A percentile compares a stretch with the other conserved stretches of the same genome.
phyloP scores from a whole-genome alignment of 1,140 invertebrate genomes.

The Cyphomyrmex costatus region DNA sequence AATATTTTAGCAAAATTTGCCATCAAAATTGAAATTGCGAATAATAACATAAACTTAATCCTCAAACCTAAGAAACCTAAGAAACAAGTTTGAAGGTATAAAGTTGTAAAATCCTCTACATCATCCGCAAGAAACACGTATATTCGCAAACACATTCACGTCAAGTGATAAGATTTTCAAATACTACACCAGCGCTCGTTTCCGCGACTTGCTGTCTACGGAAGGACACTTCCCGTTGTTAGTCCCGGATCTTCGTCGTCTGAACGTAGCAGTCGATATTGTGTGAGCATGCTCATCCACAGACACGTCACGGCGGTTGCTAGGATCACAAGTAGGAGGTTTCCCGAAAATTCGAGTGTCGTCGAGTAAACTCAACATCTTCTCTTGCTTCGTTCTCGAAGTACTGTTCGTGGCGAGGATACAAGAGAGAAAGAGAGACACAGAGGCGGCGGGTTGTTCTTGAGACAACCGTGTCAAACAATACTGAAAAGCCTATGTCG shows the following conservation, averaged over 20 bases:
- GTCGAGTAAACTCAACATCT: conserved; percentile 45
- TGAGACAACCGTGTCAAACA: conserved; percentile 9
- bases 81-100: background rate
- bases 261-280: background rate
- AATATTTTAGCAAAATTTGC: background rate
- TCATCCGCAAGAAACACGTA: background rate
- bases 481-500: background rate
- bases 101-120: background rate
- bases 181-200: conserved; percentile 14
- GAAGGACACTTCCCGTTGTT: conserved; percentile 33
- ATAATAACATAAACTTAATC: background rate
- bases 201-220: conserved; percentile 25
- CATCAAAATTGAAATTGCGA: background rate
- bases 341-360: conserved; percentile 53
- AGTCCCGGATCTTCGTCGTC: conserved; percentile 13
- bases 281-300: conserved; percentile 31
- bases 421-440: background rate
- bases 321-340: conserved; percentile 43
- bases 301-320: conserved; percentile 32
- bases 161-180: conserved; percentile 4
- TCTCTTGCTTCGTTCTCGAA: conserved; percentile 27
- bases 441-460: background rate
- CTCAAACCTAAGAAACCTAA: background rate
- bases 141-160: background rate
- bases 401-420: background rate